Evolutionary conservation across 2,113 vertebrate species (phyloP).

Genomic region (Mellivora capensis): DNA sequence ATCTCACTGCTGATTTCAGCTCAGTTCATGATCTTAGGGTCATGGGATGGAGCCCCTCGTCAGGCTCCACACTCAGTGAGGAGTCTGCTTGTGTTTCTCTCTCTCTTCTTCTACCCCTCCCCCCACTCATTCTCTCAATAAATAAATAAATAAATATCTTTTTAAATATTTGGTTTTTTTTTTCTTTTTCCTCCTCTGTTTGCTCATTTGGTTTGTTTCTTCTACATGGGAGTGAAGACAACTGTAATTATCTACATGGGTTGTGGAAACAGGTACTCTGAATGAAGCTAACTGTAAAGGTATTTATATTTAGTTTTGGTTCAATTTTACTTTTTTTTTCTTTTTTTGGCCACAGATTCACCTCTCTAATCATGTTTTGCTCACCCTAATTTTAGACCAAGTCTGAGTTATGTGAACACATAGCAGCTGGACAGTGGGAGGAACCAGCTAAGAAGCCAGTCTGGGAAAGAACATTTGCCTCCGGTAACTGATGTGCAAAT

Average conservation of each 20-base stretch:
- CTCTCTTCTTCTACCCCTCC: neutral
- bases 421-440: conserved; percentile 17
- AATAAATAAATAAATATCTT: neutral
- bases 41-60: neutral
- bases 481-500: neutral
- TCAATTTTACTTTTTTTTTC: neutral
- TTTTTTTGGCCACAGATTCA: neutral
- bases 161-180: neutral
- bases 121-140: neutral
- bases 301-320: neutral
- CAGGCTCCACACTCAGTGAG: neutral
- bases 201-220: neutral
- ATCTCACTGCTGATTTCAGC: neutral
- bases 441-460: neutral
- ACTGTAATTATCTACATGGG: neutral
- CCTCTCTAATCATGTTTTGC: conserved; percentile 29
- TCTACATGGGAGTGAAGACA: neutral
- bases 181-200: no score
- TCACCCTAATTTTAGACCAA: conserved; percentile 33
- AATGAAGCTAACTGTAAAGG: neutral
- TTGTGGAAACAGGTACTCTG: neutral
- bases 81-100: neutral
- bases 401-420: neutral
- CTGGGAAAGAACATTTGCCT: conserved; percentile 9
- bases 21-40: neutral